Base-by-base conservation (phyloP, 37 sponge, comb jelly and placozoan species). In the Ephydatia muelleri region DNA sequence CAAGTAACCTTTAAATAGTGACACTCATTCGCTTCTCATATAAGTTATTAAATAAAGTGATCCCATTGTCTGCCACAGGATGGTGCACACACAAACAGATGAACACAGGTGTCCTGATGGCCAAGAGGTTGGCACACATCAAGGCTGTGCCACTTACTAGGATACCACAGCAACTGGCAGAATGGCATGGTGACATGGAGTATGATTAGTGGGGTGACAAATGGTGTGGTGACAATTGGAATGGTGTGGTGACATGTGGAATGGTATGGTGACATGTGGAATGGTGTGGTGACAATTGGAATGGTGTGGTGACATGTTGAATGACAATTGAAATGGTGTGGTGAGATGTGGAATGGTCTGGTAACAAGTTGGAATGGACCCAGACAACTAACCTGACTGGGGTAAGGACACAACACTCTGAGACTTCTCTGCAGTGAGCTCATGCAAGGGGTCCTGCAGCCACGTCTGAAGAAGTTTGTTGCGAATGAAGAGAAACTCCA, bases 401-500 rank as follows among this genome's bases (percentile, higher is more conserved):
- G 96, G 98, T 2, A 92, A 67, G 66, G 91, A 66, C 27, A 95
- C 89, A 27, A 72, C 25, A 16, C 70, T 77, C 66, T 96, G 92
- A 4, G 96, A 94, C 84, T 84, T 86, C 72, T 94, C 95, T 0
- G 86, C 43, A 0, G 97, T 97, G 32, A 97, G 91, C 80, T 97
- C 92, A 0, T 84, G 35, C 75, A 80, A 65, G 27, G 97, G 97
- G 64, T 97, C 87, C 32, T 75, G 81, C 66, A 97, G 75, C 97
- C 97, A 97, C 1, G 94, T 70, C 23, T 92, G 85, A 22, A 97
- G 88, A 76, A 98, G 80, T 70, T 90, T 90, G 86, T 98, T 98
- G 21, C 99, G 65, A 30, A 98, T 96, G 87, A 88, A 92, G 35
- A 98, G 87, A 79, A 92, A 98, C 74, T 92, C 93, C 82, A 87